Conservation (phyloP, 2,888 invertebrate genomes). For the Hedya salicella region DNA sequence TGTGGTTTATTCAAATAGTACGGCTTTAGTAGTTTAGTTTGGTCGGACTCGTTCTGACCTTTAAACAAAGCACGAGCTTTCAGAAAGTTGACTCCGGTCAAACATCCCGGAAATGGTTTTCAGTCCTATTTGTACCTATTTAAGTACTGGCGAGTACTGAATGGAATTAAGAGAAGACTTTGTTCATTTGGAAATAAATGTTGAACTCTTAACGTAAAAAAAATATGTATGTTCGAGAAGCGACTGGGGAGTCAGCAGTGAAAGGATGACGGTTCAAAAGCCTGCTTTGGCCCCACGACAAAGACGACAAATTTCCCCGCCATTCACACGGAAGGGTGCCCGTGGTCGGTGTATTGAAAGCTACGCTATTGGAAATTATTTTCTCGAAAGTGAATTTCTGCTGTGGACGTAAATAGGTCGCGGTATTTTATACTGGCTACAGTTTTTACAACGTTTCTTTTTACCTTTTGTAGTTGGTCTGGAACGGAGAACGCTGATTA, state of each 20-base stretch:
- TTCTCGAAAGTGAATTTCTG: conserved; percentile 66
- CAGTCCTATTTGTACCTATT: neutral
- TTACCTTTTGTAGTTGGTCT: conserved; percentile 49
- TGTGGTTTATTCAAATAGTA: conserved; percentile 53
- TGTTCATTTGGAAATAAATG: conserved; percentile 30
- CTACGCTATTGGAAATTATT: conserved; percentile 71
- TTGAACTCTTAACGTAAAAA: conserved; percentile 37
- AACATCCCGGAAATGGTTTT: conserved; percentile 3
- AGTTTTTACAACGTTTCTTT: conserved; percentile 54
- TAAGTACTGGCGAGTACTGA: conserved; percentile 10
- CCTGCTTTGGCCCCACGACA: conserved; percentile 55
- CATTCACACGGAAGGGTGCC: conserved; percentile 64
- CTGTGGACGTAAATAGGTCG: conserved; percentile 73
- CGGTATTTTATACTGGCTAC: conserved; percentile 63
- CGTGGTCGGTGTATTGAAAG: conserved; percentile 56
- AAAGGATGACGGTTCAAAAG: conserved; percentile 58
- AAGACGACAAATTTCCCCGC: conserved; percentile 68
- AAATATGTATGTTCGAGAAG: conserved; percentile 37
- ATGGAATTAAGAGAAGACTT: conserved; percentile 12
- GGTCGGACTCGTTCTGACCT: conserved; percentile 52
- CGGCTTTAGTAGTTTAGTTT: conserved; percentile 54
- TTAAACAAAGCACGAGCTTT: conserved; percentile 51
- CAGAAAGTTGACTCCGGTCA: conserved; percentile 49
- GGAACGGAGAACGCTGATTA: conserved; percentile 32
- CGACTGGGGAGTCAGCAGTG: conserved; percentile 51